A percentile compares a stretch with the other conserved stretches of the same genome.
Evolutionary conservation across 2,113 vertebrate species (phyloP).

Genomic region (Leuciscus idus): DNA sequence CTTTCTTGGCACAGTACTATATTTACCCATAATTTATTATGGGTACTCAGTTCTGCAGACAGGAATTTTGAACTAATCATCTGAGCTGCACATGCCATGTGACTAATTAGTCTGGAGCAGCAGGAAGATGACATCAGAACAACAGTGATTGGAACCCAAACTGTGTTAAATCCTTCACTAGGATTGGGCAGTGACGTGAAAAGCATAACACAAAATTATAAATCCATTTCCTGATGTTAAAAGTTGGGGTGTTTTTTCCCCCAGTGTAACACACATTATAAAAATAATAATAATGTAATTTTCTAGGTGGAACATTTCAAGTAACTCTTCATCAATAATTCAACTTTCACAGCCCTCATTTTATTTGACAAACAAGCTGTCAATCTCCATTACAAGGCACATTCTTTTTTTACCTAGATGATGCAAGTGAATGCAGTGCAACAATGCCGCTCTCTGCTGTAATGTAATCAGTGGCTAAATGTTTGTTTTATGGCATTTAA

Average conservation of each 20-base stretch:
- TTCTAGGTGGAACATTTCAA: too few species aligned
- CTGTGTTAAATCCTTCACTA: background rate
- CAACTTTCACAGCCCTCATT: constrained; percentile 18
- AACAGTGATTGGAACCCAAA: background rate
- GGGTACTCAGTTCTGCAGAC: background rate
- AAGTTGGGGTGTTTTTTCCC: background rate
- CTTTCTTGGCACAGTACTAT: background rate
- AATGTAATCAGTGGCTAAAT: constrained; percentile 74
- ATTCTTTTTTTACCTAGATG: constrained; percentile 47
- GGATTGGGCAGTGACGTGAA: background rate
- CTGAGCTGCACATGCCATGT: constrained; percentile 4
- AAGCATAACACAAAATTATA: background rate
- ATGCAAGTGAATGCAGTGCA: constrained; percentile 61
- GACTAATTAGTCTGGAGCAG: constrained; percentile 5
- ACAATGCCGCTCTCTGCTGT: constrained; percentile 60
- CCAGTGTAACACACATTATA: too few species aligned
- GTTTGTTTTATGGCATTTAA: constrained; percentile 74
- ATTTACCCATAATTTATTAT: background rate
- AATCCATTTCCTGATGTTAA: background rate
- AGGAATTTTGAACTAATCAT: background rate
- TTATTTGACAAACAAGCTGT: constrained; percentile 58
- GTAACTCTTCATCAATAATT: constrained; percentile 30
- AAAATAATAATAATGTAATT: too few species aligned
- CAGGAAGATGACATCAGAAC: background rate
- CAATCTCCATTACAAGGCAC: constrained; percentile 30